Evolutionary conservation across 2,113 vertebrate species (phyloP), one percentile per base, ranked within the genome.

Genomic region (Malurus melanocephalus): DNA sequence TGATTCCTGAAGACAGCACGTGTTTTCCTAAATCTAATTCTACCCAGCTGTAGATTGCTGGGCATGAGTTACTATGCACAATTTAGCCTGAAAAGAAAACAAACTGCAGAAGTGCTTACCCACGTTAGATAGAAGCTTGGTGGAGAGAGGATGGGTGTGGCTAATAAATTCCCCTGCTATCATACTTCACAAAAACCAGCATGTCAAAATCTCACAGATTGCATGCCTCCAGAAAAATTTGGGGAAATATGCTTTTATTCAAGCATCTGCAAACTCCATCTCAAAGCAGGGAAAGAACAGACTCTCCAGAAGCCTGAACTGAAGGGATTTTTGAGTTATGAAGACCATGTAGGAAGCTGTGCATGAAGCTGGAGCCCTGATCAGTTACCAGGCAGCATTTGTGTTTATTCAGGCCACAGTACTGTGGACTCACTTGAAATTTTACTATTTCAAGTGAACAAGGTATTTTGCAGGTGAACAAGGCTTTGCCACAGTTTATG

Each of bases 361-460:
- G 11, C 40, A 49, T 7, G 1, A 11, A 51, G 17, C 18, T 52
- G 23, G 17, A 60, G 19, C 9, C 52, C 27, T 56, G 19, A 33
- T 35, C n/a, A 60, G 32, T 35, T 22, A 60, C 17, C 11, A 38
- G 66, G 15, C 85, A 13, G 11, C 21, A 52, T 46, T 42, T 60
- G 17, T 64, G 23, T 19, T 87, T 64, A 33, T 61, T 6, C 23
- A 45, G 0, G 7, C 0, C 16, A 5, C 17, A 30, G 9, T 26
- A 13, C 10, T 32, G 17, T 6, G 3, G 16, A 27, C 9, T 66
- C 9, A 11, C 6, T 32, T 2, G 9, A 53, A 69, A 40, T 73
- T 74, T 71, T 61, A 24, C 8, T 32, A 20, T 51, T 69, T 10
- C 1, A n/a, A n/a, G n/a, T n/a, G n/a, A n/a, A n/a, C n/a, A n/a